phyloP scores from a whole-genome alignment of 2,113 vertebrate genomes.

The Calidris pugnax region DNA sequence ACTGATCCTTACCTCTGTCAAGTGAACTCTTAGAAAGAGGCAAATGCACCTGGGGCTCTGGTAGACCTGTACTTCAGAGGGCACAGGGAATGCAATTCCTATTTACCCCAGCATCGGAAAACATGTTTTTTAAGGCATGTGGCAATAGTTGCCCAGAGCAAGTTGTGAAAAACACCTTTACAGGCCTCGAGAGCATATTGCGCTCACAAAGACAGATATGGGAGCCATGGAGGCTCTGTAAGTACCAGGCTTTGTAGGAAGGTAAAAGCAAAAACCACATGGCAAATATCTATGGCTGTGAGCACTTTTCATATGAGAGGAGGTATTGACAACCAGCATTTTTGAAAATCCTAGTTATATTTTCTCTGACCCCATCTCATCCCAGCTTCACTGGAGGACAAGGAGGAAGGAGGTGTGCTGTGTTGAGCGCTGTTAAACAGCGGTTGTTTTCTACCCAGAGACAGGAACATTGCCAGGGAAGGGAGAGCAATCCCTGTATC shows the following conservation, averaged over 20 bases:
- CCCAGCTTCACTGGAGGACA: background rate
- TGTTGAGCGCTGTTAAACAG: background rate
- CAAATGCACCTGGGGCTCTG: background rate
- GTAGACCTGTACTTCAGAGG: background rate
- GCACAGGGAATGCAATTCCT: fast-evolving
- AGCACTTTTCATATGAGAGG: background rate
- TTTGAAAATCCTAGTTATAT: background rate
- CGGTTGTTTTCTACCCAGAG: background rate
- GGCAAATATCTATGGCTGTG: background rate
- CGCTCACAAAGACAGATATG: background rate
- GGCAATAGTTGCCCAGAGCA: background rate
- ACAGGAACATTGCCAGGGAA: background rate
- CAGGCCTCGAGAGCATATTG: background rate
- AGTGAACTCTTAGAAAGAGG: background rate
- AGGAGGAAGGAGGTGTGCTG: background rate
- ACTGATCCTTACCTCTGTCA: background rate
- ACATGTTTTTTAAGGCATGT: background rate
- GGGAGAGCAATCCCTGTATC: background rate
- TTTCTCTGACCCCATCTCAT: background rate
- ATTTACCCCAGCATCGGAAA: background rate
- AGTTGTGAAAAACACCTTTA: background rate
- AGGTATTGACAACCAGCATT: background rate
- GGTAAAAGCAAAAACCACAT: background rate
- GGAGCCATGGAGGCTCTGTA: background rate
- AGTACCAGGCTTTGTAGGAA: background rate